Evolutionary conservation across 1,140 invertebrate species (phyloP).

Genomic region (Arctopsyche grandis): DNA sequence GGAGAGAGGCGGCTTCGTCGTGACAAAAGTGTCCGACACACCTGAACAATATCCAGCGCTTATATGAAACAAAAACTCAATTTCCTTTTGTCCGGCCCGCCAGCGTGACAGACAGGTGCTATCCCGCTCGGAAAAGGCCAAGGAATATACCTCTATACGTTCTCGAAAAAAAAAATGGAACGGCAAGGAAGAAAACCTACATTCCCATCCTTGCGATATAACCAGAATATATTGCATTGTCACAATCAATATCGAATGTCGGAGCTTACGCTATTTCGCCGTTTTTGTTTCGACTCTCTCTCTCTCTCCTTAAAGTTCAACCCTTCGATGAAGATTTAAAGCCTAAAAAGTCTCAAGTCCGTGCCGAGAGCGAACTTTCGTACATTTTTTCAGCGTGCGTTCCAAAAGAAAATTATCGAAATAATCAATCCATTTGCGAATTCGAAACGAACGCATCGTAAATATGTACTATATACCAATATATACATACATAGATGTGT

Average conservation of each 20-base stretch:
- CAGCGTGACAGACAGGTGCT: slow-evolving; percentile 48
- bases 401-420: background rate
- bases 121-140: slow-evolving; percentile 23
- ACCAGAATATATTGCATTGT: slow-evolving; percentile 54
- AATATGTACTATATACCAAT: too few species aligned
- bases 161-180: background rate
- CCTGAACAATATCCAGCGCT: slow-evolving; percentile 45
- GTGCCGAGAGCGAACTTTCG: slow-evolving; percentile 16
- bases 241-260: slow-evolving; percentile 54
- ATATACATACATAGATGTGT: too few species aligned
- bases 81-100: slow-evolving; percentile 38
- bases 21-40: slow-evolving; percentile 39
- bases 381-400: background rate
- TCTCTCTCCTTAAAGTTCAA: slow-evolving; percentile 38
- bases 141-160: background rate
- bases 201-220: slow-evolving; percentile 2
- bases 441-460: too few species aligned
- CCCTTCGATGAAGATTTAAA: slow-evolving; percentile 51
- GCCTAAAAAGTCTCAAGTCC: slow-evolving; percentile 32
- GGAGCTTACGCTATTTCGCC: background rate
- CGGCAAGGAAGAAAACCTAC: background rate
- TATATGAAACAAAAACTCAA: slow-evolving; percentile 50
- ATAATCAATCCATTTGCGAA: too few species aligned
- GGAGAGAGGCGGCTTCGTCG: background rate
- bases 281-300: slow-evolving; percentile 40